Conservation (phyloP, 1,140 invertebrate species). For the Augochlora pura region DNA sequence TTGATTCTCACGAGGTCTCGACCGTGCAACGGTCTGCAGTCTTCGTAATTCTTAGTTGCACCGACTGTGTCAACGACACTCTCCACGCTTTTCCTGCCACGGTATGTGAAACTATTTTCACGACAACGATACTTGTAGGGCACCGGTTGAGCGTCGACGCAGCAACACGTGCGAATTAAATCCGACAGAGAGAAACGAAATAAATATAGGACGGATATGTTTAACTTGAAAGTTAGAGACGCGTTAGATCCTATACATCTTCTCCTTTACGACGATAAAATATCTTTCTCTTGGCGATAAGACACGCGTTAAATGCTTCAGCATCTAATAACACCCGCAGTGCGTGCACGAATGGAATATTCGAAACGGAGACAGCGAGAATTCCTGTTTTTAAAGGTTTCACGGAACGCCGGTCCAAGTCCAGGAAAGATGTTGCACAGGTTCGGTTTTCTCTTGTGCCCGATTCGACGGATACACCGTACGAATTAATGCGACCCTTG, state of each 20-base stretch:
- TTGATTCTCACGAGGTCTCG: no score
- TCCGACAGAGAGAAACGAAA: conserved; percentile 48
- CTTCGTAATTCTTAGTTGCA: no score
- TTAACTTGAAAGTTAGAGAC: conserved; percentile 59
- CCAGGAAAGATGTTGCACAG: neutral
- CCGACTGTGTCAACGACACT: no score
- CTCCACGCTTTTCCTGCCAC: no score
- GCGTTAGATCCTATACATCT: conserved; percentile 51
- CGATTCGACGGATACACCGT: neutral
- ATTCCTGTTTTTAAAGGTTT: neutral
- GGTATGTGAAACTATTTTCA: no score
- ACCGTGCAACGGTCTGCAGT: no score
- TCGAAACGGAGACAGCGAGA: neutral
- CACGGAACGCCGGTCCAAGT: neutral
- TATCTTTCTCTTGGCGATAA: conserved; percentile 28
- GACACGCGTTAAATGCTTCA: conserved; percentile 3
- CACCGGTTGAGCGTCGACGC: conserved; percentile 1
- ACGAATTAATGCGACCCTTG: neutral
- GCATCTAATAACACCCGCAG: neutral
- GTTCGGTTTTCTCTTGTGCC: neutral
- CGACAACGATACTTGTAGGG: no score
- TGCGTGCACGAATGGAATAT: neutral
- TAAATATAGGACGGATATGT: conserved; percentile 68
- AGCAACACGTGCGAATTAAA: conserved; percentile 29
- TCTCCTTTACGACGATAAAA: conserved; percentile 40